Evolutionary conservation across 2,888 invertebrate genomes (phyloP), one percentile per base, ranked within the genome.

Genomic region (Sesamia inferens): DNA sequence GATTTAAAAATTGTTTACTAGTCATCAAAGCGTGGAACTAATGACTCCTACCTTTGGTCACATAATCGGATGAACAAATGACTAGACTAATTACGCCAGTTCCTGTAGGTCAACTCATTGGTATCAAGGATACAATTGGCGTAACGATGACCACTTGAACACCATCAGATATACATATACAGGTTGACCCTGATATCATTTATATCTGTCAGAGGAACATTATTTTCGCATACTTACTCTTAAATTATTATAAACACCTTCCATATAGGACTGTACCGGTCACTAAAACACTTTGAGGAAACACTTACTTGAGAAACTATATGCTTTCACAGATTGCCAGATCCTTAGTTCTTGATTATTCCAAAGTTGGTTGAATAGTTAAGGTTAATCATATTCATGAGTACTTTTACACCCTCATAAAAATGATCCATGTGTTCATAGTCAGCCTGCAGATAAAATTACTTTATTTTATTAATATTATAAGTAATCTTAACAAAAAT

Each of bases 91-190:
- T 94, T 95, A 89, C 87, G 85, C 71, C 79, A 88, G 92, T 91
- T 92, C 92, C 91, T 90, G 89, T 92, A 84, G 93, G 94, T 94
- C 93, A 95, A 92, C 87, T 93, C 79, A 89, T 90, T 90, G 85
- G 82, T 89, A 91, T 88, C 88, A 93, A 90, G 89, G 88, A 85
- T 88, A 85, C 82, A 84, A 83, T 84, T 87, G 75, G 74, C 71
- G 59, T 73, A 78, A 74, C 81, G 67, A 79, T 73, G 78, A 66
- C 64, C 54, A 74, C 70, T 64, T 71, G 66, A 57, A 39, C 68
- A 68, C 47, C 51, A 47, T 11, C 59, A 1, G 24, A 54, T 61
- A 55, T 59, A 68, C 14, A 11, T 81, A 24, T n/a, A 59, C 44
- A 51, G 16, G 14, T 11, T 11, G 24, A 54, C 71, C 78, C n/a